These are phyloP conservation scores for Chitala chitala DNA, from an alignment of 2,113 vertebrate species.

Conservation along the genomic window DNA sequence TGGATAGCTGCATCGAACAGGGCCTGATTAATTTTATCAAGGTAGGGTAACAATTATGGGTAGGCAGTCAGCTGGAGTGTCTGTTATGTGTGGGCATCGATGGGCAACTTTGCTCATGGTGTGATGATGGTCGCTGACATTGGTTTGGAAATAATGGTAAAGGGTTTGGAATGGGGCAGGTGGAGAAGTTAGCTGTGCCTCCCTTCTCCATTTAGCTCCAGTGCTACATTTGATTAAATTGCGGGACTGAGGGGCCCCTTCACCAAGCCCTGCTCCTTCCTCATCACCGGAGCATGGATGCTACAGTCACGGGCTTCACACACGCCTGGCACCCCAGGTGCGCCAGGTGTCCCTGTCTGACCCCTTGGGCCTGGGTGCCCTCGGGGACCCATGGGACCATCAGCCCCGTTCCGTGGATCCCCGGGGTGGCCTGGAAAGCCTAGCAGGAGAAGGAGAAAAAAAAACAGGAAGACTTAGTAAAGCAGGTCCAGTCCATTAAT, in stretches of 20 bases:
- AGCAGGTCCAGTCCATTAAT: too few relatives aligned
- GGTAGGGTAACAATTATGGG: not conserved
- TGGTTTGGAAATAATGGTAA: not conserved
- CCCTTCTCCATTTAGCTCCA: not conserved
- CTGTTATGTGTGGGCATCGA: not conserved
- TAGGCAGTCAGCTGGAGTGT: not conserved
- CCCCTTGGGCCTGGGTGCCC: conserved; percentile 55
- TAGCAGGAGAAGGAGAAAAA: conserved; percentile 25
- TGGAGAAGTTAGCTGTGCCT: conserved; percentile 12
- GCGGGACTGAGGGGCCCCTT: conserved; percentile 53
- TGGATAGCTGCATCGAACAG: too few relatives aligned
- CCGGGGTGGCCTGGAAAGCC: conserved; percentile 55
- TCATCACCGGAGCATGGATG: conserved; percentile 51
- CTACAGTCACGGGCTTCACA: conserved; percentile 62
- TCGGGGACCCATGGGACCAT: conserved; percentile 49
- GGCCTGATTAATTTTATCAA: too few relatives aligned
- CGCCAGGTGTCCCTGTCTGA: conserved; percentile 39
- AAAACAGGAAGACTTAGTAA: not conserved
- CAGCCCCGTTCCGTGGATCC: conserved; percentile 48
- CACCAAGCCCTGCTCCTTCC: conserved; percentile 62
- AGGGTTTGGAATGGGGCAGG: not conserved
- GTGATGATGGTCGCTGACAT: too few relatives aligned
- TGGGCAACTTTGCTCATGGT: not conserved
- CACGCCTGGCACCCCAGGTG: conserved; percentile 51
- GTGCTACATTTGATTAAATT: conserved; percentile 37